Conservation (phyloP, 2,888 invertebrate genomes). For the Ellobium chinense region DNA sequence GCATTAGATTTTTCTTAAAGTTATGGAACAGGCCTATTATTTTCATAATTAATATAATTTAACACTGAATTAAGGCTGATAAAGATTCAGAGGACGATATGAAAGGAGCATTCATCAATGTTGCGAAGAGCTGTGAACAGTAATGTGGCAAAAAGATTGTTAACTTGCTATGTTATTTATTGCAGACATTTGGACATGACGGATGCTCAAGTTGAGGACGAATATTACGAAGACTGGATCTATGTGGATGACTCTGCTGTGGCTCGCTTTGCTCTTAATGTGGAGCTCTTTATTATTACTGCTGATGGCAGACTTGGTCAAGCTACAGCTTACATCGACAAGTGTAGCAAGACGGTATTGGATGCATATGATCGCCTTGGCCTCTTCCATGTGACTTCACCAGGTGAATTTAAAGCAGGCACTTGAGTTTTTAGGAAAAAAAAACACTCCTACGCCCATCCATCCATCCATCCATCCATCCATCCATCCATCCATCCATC, state of each 20-base stretch:
- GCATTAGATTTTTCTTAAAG: too few relatives aligned
- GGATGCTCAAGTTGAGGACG: background rate
- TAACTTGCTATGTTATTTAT: too few relatives aligned
- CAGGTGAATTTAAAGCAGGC: background rate
- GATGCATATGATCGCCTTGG: background rate
- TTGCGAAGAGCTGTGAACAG: too few relatives aligned
- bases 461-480: background rate
- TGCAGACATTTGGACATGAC: background rate
- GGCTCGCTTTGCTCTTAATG: background rate
- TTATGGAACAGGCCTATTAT: too few relatives aligned
- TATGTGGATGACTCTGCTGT: background rate
- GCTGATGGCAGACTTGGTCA: background rate
- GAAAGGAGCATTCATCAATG: too few relatives aligned
- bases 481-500: background rate
- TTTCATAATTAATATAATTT: too few relatives aligned
- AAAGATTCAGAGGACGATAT: too few relatives aligned
- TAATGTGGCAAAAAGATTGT: too few relatives aligned
- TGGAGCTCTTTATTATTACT: background rate
- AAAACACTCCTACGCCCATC: background rate
- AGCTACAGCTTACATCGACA: background rate
- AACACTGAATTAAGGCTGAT: too few relatives aligned
- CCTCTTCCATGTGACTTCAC: background rate
- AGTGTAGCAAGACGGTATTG: background rate
- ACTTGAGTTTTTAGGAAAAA: too few relatives aligned
- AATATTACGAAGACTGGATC: background rate